Conservation (phyloP, 2,888 invertebrate genomes). For the Hyposoter didymator region DNA sequence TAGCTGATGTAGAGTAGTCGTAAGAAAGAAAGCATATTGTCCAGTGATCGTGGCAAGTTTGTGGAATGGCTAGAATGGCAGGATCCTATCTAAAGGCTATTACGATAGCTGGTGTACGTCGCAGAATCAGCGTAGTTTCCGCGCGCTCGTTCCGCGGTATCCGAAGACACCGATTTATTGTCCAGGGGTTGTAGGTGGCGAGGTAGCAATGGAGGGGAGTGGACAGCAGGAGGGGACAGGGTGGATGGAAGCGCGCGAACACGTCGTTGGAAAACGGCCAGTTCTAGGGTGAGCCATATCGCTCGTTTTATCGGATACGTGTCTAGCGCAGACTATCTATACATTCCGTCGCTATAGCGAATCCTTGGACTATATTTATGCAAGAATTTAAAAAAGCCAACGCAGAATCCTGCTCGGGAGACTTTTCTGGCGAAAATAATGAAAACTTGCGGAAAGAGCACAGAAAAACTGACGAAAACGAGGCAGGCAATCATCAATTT, state of each 20-base stretch:
- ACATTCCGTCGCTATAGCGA: neutral
- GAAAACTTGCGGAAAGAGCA: neutral
- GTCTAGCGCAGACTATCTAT: slow-evolving; percentile 22
- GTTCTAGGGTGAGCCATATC: slow-evolving; percentile 66
- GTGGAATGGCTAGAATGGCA: slow-evolving; percentile 1
- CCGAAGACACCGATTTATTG: slow-evolving; percentile 70
- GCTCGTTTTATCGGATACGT: slow-evolving; percentile 54
- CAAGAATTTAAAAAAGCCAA: slow-evolving; percentile 55
- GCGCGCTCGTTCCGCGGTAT: neutral
- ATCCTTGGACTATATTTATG: slow-evolving; percentile 57
- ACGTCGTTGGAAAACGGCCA: slow-evolving; percentile 76
- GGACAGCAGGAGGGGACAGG: slow-evolving; percentile 69
- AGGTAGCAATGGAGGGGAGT: slow-evolving; percentile 74
- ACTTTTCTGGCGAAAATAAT: neutral
- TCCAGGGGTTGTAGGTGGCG: slow-evolving; percentile 67
- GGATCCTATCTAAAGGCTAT: slow-evolving; percentile 28
- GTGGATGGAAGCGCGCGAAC: slow-evolving; percentile 72
- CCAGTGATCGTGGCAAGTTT: neutral
- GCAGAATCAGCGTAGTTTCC: slow-evolving; percentile 50
- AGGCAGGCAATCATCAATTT: no score
- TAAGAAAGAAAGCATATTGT: slow-evolving; percentile 15
- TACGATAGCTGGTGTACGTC: slow-evolving; percentile 26
- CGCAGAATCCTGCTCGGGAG: slow-evolving; percentile 20
- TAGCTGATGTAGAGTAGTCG: neutral
- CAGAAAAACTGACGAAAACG: neutral